phyloP scores from a whole-genome alignment of 2,113 vertebrate species.

The Henicopernis longicauda region DNA sequence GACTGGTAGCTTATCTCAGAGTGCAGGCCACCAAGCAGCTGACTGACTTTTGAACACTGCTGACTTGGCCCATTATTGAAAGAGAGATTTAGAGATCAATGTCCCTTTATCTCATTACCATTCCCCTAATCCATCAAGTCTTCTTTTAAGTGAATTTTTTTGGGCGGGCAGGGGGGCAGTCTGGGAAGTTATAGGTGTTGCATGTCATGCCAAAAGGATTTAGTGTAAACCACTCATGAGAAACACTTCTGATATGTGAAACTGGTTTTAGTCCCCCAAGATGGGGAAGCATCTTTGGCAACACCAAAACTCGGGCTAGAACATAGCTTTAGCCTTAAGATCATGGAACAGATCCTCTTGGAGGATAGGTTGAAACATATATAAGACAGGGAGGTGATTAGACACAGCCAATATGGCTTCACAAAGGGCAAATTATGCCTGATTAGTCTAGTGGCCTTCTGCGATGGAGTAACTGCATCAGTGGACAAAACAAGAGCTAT shows the following conservation, averaged over 20 bases:
- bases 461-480: fast-evolving
- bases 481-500: background rate
- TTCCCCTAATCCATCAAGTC: background rate
- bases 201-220: background rate
- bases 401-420: background rate
- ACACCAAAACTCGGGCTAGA: background rate
- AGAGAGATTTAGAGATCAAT: background rate
- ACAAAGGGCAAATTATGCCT: background rate
- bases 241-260: background rate
- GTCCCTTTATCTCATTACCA: background rate
- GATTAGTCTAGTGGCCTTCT: background rate
- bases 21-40: background rate
- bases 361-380: background rate
- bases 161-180: background rate
- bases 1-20: background rate
- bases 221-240: background rate
- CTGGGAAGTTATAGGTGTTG: background rate
- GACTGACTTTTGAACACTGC: background rate
- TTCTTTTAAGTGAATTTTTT: background rate
- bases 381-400: background rate
- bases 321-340: background rate
- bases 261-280: background rate
- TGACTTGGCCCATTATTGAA: background rate
- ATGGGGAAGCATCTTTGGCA: background rate
- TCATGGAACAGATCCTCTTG: background rate